Evolutionary conservation across 2,113 vertebrate genomes (phyloP).

Genomic region (Drymodes brunneopygia): DNA sequence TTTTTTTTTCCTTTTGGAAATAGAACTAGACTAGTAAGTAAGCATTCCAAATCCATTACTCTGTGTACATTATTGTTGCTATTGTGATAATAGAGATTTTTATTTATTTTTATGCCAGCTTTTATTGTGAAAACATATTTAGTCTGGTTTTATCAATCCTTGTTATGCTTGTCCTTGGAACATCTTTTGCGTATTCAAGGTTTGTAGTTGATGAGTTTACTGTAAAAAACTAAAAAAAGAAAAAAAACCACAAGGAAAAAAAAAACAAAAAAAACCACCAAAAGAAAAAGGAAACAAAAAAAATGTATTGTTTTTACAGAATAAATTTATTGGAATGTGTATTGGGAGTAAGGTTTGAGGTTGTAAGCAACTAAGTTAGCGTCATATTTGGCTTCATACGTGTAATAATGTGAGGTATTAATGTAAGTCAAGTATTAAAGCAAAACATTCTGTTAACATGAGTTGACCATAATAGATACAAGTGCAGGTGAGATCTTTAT

Average conservation of each 20-base stretch:
- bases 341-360: slow-evolving; percentile 79
- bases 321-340: slow-evolving; percentile 96
- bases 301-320: slow-evolving; percentile 96
- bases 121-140: slow-evolving; percentile 77
- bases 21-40: slow-evolving; percentile 74
- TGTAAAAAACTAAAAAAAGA: slow-evolving; percentile 80
- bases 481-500: slow-evolving; percentile 72
- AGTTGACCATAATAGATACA: slow-evolving; percentile 73
- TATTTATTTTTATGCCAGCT: slow-evolving; percentile 86
- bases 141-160: slow-evolving; percentile 76
- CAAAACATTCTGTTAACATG: slow-evolving; percentile 77
- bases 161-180: slow-evolving; percentile 85
- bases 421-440: slow-evolving; percentile 82
- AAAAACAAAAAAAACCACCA: slow-evolving; percentile 20
- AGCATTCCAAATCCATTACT: slow-evolving; percentile 74
- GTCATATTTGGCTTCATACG: slow-evolving; percentile 79
- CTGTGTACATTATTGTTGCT: slow-evolving; percentile 80
- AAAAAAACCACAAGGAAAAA: slow-evolving; percentile 48
- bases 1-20: slow-evolving; percentile 67
- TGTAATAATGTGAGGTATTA: slow-evolving; percentile 81
- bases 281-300: slow-evolving; percentile 74
- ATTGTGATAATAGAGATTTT: slow-evolving; percentile 80
- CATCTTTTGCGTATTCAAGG: slow-evolving; percentile 86
- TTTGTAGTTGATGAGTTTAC: slow-evolving; percentile 91
- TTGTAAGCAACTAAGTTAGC: slow-evolving; percentile 78